Percentiles rank a stretch among this genome's conserved stretches.
phyloP scores from a whole-genome alignment of 1,140 invertebrate genomes.

The Lasaia peninsularis region DNA sequence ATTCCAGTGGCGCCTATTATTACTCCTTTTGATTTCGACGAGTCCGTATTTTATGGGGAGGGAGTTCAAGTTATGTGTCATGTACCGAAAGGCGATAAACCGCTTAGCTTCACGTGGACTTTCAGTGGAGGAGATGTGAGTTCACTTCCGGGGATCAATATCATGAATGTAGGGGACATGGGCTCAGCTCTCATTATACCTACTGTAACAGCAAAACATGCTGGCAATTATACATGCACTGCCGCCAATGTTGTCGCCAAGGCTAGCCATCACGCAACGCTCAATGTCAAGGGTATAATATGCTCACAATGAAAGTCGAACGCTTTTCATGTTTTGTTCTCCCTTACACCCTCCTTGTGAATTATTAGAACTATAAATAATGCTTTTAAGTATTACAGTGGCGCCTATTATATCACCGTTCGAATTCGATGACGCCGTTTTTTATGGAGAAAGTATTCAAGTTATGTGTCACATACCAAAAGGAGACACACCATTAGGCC shows the following conservation, averaged over 20 bases:
- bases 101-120: constrained; percentile 81
- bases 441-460: constrained; percentile 85
- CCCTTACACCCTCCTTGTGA: constrained; percentile 15
- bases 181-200: constrained; percentile 74
- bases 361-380: constrained; percentile 17
- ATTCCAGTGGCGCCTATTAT: constrained; percentile 72
- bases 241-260: constrained; percentile 86
- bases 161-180: constrained; percentile 80
- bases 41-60: constrained; percentile 79
- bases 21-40: constrained; percentile 70
- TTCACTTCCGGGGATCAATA: constrained; percentile 67
- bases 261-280: constrained; percentile 81
- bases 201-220: constrained; percentile 82
- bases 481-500: constrained; percentile 81
- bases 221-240: constrained; percentile 88
- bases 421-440: constrained; percentile 81
- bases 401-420: constrained; percentile 80
- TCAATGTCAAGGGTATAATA: constrained; percentile 77
- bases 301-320: constrained; percentile 41
- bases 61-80: constrained; percentile 83
- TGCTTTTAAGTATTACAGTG: constrained; percentile 65
- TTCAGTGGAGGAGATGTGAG: constrained; percentile 78
- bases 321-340: constrained; percentile 52
- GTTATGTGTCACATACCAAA: constrained; percentile 83
- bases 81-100: constrained; percentile 84